These are phyloP conservation scores for Myiopsitta monachus DNA, from an alignment of 2,113 vertebrate species.

Conservation along the genomic window DNA sequence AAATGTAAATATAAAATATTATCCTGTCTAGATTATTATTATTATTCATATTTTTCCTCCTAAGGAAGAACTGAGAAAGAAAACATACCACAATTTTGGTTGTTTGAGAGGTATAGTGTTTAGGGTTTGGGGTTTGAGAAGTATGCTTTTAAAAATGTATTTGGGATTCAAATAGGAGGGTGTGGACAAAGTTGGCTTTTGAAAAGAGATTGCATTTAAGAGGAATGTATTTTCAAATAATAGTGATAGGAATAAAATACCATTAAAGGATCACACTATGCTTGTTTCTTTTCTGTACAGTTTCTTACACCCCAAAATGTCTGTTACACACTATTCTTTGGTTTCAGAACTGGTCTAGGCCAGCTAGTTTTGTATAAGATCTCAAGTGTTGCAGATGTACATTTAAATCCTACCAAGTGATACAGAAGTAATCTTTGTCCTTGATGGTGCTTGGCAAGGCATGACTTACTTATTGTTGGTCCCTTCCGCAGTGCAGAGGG, in stretches of 20 bases:
- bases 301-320: not conserved
- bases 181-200: not conserved
- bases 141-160: not conserved
- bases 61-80: not conserved
- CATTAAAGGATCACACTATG: not conserved
- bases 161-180: not conserved
- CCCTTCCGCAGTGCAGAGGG: fast-evolving
- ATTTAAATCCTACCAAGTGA: not conserved
- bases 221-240: not conserved
- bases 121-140: not conserved
- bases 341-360: not conserved
- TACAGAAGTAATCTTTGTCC: not conserved
- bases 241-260: not conserved
- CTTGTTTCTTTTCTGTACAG: not conserved
- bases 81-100: not conserved
- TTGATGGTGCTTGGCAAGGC: not conserved
- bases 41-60: not conserved
- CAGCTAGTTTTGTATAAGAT: not conserved
- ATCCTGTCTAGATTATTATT: not conserved
- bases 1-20: not conserved
- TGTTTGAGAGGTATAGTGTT: not conserved
- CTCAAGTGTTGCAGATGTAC: not conserved
- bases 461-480: not conserved
- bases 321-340: not conserved
- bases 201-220: not conserved